Percentiles rank a stretch among this genome's conserved stretches.
Evolutionary conservation across 2,888 invertebrate species (phyloP).

Genomic region (Acronicta aceris): DNA sequence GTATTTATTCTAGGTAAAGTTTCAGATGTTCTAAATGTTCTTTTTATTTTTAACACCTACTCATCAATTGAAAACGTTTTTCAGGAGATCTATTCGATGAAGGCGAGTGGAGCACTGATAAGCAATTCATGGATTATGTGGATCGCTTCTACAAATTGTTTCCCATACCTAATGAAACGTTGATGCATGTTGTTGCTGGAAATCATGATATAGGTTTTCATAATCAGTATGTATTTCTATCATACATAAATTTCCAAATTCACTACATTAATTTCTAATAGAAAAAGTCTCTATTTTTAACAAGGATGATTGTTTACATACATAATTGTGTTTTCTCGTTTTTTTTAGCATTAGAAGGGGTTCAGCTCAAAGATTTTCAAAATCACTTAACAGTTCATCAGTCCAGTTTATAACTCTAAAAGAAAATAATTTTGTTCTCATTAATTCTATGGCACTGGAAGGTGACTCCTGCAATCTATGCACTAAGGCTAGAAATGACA

Average conservation of each 20-base stretch:
- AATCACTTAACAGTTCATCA: conserved; percentile 92
- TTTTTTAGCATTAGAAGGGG: conserved; percentile 84
- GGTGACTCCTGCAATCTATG: conserved; percentile 97
- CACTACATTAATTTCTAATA: no score
- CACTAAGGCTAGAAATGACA: conserved; percentile 91
- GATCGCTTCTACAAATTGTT: conserved; percentile 95
- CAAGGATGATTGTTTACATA: neutral
- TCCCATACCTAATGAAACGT: conserved; percentile 90
- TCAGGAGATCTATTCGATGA: conserved; percentile 98
- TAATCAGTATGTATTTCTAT: conserved; percentile 91
- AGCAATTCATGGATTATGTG: conserved; percentile 94
- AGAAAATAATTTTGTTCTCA: conserved; percentile 94
- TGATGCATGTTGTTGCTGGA: conserved; percentile 94
- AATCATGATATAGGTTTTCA: conserved; percentile 99
- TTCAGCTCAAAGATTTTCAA: conserved; percentile 91
- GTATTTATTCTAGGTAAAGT: conserved; percentile 95
- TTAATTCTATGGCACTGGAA: conserved; percentile 99
- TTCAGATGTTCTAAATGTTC: neutral
- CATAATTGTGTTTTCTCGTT: neutral
- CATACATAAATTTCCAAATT: no score
- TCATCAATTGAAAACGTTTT: conserved; percentile 30
- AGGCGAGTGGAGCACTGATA: conserved; percentile 94
- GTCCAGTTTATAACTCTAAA: conserved; percentile 92
- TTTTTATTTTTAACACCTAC: no score
- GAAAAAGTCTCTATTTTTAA: no score